These are phyloP conservation scores for Penaeus monodon DNA, from an alignment of 2,888 invertebrate genomes.

Conservation along the genomic window DNA sequence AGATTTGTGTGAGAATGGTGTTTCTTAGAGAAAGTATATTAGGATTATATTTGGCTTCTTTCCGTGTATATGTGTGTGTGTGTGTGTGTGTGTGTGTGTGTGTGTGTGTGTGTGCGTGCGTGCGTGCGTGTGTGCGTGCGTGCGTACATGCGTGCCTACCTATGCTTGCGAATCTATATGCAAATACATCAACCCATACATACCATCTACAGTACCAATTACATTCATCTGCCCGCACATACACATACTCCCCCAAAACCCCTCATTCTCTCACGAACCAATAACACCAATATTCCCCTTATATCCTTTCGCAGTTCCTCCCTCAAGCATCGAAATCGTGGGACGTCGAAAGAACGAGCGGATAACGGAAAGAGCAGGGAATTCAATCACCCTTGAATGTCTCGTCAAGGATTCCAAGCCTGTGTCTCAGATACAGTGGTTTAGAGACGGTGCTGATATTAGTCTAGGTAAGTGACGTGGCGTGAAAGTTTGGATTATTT, in stretches of 20 bases:
- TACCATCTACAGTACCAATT: too few relatives aligned
- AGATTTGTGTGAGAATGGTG: too few relatives aligned
- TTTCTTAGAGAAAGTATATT: too few relatives aligned
- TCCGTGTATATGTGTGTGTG: too few relatives aligned
- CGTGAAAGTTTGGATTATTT: neutral
- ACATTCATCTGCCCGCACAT: too few relatives aligned
- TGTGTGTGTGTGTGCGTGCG: neutral
- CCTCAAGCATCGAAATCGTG: conserved; percentile 45
- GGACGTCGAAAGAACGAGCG: conserved; percentile 21
- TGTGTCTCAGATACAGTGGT: conserved; percentile 56
- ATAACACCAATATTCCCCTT: neutral
- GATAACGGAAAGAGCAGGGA: conserved; percentile 51
- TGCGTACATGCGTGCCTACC: too few relatives aligned
- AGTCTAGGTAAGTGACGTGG: conserved; percentile 44
- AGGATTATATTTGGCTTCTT: too few relatives aligned
- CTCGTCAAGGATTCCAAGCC: conserved; percentile 59
- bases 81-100: too few relatives aligned
- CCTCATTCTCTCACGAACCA: neutral
- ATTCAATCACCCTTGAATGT: conserved; percentile 53
- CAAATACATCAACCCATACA: neutral
- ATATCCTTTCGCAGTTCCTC: conserved; percentile 43
- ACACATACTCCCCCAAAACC: neutral
- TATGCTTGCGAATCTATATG: neutral
- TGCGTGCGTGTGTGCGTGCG: conserved; percentile 12
- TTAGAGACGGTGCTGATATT: conserved; percentile 42